Percentiles rank a stretch among this genome's conserved stretches.
Evolutionary conservation across 2,113 vertebrate species (phyloP).

Genomic region (Chamaetylas fuelleborni): DNA sequence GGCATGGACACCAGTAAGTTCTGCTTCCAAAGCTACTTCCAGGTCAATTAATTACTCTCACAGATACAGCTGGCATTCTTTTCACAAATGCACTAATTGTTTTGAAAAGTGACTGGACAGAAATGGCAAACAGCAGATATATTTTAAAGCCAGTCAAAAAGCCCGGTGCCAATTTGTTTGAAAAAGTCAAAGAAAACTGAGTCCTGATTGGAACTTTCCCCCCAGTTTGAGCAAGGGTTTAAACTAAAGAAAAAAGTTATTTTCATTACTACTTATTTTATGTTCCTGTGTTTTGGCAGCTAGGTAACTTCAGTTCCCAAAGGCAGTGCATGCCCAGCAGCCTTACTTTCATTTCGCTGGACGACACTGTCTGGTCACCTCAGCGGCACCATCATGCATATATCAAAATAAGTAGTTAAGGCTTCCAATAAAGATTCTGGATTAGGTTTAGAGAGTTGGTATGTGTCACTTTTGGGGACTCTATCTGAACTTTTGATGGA

Average conservation of each 20-base stretch:
- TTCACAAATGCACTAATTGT: background rate
- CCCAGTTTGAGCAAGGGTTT: background rate
- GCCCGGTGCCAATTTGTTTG: background rate
- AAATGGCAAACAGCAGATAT: background rate
- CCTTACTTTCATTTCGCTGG: background rate
- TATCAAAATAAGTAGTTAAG: background rate
- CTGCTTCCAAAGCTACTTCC: background rate
- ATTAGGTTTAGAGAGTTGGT: background rate
- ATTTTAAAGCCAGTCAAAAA: background rate
- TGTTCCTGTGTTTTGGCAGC: background rate
- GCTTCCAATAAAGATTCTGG: background rate
- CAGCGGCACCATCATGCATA: background rate
- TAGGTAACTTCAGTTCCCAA: background rate
- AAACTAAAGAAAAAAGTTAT: background rate
- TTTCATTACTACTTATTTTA: background rate
- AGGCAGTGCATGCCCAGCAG: rapidly evolving
- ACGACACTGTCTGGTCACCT: background rate
- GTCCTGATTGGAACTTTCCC: rapidly evolving
- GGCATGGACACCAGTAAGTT: background rate
- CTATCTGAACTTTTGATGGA: background rate
- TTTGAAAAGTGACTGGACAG: background rate
- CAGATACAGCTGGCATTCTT: background rate
- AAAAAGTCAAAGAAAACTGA: background rate
- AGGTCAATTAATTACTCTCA: background rate
- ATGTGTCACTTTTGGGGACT: background rate